phyloP scores from a whole-genome alignment of 2,888 invertebrate species.

The Dryobotodes eremita region DNA sequence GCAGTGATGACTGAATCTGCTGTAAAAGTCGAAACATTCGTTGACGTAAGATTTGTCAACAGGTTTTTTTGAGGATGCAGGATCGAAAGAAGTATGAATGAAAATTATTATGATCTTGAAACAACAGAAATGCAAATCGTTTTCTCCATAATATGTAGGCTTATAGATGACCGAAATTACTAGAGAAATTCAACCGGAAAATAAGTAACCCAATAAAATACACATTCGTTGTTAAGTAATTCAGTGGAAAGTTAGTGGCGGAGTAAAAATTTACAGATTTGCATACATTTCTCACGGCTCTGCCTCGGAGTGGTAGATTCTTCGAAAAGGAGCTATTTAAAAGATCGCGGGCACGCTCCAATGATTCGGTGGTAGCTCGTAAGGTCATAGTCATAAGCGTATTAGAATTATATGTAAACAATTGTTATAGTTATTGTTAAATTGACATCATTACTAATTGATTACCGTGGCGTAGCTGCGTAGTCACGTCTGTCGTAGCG shows the following conservation, averaged over 20 bases:
- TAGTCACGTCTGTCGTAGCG: constrained; percentile 8
- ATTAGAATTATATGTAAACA: neutral
- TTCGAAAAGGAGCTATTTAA: constrained; percentile 80
- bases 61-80: neutral
- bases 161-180: neutral
- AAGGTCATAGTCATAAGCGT: neutral
- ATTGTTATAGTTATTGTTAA: neutral
- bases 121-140: neutral
- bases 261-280: constrained; percentile 63
- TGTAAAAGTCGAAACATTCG: neutral
- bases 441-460: neutral
- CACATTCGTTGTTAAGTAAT: constrained; percentile 34
- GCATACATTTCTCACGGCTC: constrained; percentile 68
- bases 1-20: neutral
- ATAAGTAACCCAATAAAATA: constrained; percentile 31
- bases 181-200: neutral
- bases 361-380: neutral
- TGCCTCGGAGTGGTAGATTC: constrained; percentile 72
- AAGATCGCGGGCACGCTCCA: constrained; percentile 71
- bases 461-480: constrained; percentile 36
- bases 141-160: neutral
- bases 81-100: too few relatives aligned
- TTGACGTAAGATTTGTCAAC: neutral
- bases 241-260: constrained; percentile 46
- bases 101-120: neutral